Percentiles rank a stretch among this genome's conserved stretches.
Conservation (phyloP, 2,113 vertebrate species). For the Apus apus region DNA sequence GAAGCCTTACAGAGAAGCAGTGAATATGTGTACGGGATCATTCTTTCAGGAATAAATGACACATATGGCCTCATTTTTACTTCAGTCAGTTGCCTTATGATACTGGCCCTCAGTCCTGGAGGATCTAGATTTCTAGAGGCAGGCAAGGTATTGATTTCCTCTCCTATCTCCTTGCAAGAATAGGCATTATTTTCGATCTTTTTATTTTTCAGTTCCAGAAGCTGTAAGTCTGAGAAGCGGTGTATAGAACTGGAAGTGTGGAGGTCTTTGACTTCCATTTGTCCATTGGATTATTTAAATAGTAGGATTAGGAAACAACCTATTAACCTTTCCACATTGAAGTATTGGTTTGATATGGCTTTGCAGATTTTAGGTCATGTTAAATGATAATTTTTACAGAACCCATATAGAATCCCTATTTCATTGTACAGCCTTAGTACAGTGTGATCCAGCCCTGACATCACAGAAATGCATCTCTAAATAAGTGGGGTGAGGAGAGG, state of each 20-base stretch:
- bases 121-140: neutral
- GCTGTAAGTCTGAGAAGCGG: neutral
- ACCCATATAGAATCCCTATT: accelerated
- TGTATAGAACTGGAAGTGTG: neutral
- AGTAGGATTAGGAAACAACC: neutral
- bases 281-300: neutral
- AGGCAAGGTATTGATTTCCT: neutral
- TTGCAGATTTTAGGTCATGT: neutral
- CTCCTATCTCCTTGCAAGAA: neutral
- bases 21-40: accelerated
- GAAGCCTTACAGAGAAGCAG: neutral
- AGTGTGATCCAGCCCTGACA: accelerated
- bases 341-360: neutral
- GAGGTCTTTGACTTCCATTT: neutral
- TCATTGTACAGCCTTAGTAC: neutral
- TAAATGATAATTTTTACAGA: neutral
- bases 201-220: neutral
- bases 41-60: neutral
- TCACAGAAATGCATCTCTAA: accelerated
- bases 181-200: neutral
- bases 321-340: neutral
- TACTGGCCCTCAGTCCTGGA: neutral
- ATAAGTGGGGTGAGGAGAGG: neutral
- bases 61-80: neutral
- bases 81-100: neutral